phyloP scores from a whole-genome alignment of 2,888 invertebrate species.

The Chrysolina oricalcia region DNA sequence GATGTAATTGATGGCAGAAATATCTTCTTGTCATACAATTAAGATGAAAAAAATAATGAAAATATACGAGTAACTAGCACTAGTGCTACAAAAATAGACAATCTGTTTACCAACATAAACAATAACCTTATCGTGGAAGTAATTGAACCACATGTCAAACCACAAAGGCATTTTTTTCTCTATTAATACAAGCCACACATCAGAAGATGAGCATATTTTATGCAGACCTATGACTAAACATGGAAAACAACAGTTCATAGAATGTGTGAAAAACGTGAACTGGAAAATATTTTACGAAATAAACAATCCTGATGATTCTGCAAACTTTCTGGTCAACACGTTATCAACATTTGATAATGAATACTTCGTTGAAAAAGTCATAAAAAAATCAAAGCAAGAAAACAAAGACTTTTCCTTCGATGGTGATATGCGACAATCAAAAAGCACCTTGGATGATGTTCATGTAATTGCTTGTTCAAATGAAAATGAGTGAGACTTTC shows the following conservation, averaged over 20 bases:
- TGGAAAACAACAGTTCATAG: conserved; percentile 22
- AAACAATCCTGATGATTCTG: too few relatives aligned
- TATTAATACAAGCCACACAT: background rate
- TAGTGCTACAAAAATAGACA: conserved; percentile 33
- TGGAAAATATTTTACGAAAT: conserved; percentile 9
- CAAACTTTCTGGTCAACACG: too few relatives aligned
- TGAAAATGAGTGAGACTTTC: too few relatives aligned
- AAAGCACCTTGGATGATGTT: too few relatives aligned
- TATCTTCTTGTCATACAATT: conserved; percentile 20
- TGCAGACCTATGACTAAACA: conserved; percentile 11
- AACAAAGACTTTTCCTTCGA: too few relatives aligned
- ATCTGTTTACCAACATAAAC: conserved; percentile 28
- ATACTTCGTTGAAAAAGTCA: too few relatives aligned
- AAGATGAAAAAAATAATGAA: conserved; percentile 22
- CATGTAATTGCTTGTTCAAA: too few relatives aligned
- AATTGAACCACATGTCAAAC: conserved; percentile 7
- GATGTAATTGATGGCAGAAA: conserved; percentile 23
- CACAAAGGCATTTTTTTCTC: background rate
- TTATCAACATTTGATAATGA: too few relatives aligned
- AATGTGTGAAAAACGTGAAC: conserved; percentile 28
- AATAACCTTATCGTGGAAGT: conserved; percentile 18
- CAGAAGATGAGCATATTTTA: too few relatives aligned
- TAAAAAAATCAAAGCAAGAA: too few relatives aligned
- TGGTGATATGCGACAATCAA: too few relatives aligned
- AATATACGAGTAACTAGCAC: conserved; percentile 24